These are phyloP conservation scores for Polyergus mexicanus DNA, from an alignment of 1,140 invertebrate genomes.

Conservation along the genomic window DNA sequence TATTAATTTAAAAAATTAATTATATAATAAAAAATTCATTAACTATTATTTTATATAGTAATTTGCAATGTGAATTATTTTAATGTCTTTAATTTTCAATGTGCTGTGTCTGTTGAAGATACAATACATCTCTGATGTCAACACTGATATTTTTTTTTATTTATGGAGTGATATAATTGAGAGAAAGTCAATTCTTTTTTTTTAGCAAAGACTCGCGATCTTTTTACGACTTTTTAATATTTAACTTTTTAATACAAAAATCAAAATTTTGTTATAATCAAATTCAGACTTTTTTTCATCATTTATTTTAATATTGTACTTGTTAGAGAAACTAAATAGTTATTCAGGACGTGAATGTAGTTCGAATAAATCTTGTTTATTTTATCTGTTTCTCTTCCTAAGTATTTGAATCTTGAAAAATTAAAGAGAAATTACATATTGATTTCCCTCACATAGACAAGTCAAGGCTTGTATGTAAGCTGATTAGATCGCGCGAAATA, in stretches of 20 bases:
- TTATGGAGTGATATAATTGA: neutral
- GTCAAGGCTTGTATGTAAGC: neutral
- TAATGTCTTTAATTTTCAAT: neutral
- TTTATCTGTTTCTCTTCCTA: neutral
- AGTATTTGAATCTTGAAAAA: neutral
- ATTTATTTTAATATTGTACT: neutral
- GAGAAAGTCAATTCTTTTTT: neutral
- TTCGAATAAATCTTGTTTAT: no score
- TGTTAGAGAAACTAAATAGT: neutral
- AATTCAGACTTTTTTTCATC: neutral
- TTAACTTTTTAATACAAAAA: neutral
- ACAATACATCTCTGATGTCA: neutral
- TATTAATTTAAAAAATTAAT: neutral
- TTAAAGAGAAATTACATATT: neutral
- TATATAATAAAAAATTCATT: neutral
- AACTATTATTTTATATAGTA: neutral
- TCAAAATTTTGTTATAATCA: neutral
- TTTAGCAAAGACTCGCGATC: neutral
- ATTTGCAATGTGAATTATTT: neutral
- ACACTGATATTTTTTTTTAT: neutral
- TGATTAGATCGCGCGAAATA: conserved; percentile 28
- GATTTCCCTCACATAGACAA: neutral
- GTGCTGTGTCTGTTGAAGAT: neutral
- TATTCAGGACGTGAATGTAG: neutral
- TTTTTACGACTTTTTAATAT: neutral